Base-by-base conservation (phyloP, 1,140 invertebrate genomes). In the Hylaeus anthracinus region DNA sequence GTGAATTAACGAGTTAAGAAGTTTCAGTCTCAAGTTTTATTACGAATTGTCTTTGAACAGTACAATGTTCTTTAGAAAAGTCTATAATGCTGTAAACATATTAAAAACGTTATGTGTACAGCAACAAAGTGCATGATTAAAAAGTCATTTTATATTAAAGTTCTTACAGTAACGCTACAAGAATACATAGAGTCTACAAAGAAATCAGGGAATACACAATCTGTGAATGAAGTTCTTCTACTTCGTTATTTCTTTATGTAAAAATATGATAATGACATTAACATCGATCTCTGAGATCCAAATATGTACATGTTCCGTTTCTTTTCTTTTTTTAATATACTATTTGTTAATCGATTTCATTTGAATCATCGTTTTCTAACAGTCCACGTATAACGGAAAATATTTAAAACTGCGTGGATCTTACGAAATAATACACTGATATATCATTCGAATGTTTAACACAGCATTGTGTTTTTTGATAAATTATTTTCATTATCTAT, bases 401-500 rank as follows among this genome's bases (percentile, higher is more conserved):
- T 65, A 3, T 72, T 72, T 58, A 51, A 66, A 65, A 56, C 26
- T 5, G 4, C 70, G 70, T 73, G 77, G 61, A 45, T 45, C 43
- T 65, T 79, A 79, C 45, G 39, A 73, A 73, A 6, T 66, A 73
- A 79, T 73, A 64, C 8, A 78, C 12, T 58, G 12, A 61, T 78
- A 37, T 78, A 66, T 79, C 15, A 73, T 65, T 73, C 58, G 43
- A 73, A 51, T 66, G 53, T 79, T 79, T 65, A 56, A 78, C 75
- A 72, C 51, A 78, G 63, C n/a, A 73, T 45, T 58, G 55, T 67
- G 56, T 89, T 76, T 89, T 89, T 87, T 90, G 85, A 89, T 88
- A 88, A 90, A 86, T 84, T 90, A 90, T 88, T 89, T 88, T 87
- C 89, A 87, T 87, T 88, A 80, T 85, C 83, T 79, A 86, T 82